phyloP scores from a whole-genome alignment of 2,888 invertebrate species.

The Brenthis ino region DNA sequence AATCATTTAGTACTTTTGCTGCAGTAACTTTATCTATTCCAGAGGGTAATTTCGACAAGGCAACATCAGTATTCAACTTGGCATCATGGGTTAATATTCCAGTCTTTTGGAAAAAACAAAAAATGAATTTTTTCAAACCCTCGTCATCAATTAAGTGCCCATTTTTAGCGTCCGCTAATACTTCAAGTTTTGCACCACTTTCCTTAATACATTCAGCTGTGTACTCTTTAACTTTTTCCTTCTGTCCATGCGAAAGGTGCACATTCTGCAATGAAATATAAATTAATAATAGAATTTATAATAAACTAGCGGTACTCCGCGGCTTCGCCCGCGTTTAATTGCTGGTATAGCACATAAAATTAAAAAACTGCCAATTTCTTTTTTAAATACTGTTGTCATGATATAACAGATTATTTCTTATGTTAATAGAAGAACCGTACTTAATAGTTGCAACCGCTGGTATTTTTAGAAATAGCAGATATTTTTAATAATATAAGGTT shows the following conservation, averaged over 20 bases:
- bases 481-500: no score
- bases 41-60: conserved; percentile 64
- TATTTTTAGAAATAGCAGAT: no score
- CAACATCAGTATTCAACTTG: conserved; percentile 67
- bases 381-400: no score
- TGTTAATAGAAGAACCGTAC: no score
- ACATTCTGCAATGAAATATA: conserved; percentile 50
- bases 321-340: no score
- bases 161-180: conserved; percentile 62
- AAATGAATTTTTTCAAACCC: conserved; percentile 66
- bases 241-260: conserved; percentile 55
- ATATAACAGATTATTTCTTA: no score
- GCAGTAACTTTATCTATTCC: conserved; percentile 64
- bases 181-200: conserved; percentile 60
- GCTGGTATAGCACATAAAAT: no score
- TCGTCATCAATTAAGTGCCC: conserved; percentile 69
- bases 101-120: conserved; percentile 75
- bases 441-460: no score
- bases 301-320: no score
- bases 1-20: conserved; percentile 63
- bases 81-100: conserved; percentile 60
- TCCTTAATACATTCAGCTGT: conserved; percentile 62
- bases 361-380: no score
- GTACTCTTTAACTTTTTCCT: conserved; percentile 55
- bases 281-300: neutral